Conservation (phyloP, 2,797 vertebrate species). For the Falco cherrug region DNA sequence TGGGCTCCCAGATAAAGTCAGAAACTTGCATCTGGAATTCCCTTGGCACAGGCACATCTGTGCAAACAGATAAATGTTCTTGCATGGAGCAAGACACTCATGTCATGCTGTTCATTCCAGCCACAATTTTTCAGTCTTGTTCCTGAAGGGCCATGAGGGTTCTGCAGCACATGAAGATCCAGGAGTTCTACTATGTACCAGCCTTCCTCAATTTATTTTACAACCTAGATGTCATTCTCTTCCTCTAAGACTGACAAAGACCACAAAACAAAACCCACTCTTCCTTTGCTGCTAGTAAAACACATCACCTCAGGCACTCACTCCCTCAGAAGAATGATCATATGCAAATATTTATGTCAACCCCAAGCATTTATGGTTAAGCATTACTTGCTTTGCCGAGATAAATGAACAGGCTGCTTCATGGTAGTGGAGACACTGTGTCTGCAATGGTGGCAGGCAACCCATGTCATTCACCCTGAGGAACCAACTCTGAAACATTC, state of each 20-base stretch:
- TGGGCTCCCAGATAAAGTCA: neutral
- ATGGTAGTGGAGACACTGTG: neutral
- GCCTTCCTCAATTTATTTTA: neutral
- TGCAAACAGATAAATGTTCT: neutral
- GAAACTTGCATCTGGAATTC: neutral
- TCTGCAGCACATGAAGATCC: neutral
- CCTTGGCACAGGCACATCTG: neutral
- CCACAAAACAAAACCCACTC: neutral
- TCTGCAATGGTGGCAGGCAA: neutral
- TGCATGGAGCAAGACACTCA: neutral
- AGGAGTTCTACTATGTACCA: neutral
- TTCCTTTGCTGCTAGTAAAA: neutral
- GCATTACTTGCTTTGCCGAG: neutral
- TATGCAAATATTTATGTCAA: neutral
- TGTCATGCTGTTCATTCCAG: neutral
- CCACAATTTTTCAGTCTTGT: neutral
- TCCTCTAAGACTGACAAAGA: neutral
- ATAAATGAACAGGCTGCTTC: neutral
- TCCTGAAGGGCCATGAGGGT: neutral
- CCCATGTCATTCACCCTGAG: neutral
- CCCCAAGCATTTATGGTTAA: neutral
- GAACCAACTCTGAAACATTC: neutral
- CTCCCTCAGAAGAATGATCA: neutral
- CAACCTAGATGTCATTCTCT: neutral
- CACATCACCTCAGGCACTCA: neutral